These are phyloP conservation scores for Arrhamphus sclerolepis DNA, from an alignment of 2,797 vertebrate species.

Conservation along the genomic window DNA sequence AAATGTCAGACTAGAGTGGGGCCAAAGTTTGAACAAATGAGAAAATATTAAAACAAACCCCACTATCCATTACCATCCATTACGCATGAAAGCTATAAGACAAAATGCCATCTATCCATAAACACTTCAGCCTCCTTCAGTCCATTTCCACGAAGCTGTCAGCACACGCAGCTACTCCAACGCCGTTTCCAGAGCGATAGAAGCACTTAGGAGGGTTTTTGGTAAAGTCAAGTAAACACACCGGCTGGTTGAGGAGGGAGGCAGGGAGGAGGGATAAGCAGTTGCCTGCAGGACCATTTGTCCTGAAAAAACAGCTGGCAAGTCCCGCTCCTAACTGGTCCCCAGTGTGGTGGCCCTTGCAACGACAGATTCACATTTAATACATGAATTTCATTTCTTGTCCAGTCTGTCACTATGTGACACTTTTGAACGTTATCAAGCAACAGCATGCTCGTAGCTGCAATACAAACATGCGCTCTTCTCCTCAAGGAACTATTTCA, in stretches of 20 bases:
- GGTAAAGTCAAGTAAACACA: conserved; percentile 54
- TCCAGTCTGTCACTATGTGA: background rate
- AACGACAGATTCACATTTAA: conserved; percentile 22
- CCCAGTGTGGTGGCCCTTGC: conserved; percentile 61
- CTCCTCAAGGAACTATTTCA: conserved; percentile 32
- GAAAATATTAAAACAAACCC: conserved; percentile 39
- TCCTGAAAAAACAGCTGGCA: conserved; percentile 77
- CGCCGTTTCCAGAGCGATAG: conserved; percentile 11
- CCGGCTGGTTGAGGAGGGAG: background rate
- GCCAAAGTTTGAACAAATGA: conserved; percentile 22
- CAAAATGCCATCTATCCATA: conserved; percentile 28
- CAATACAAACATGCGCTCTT: conserved; percentile 9
- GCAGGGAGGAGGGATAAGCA: conserved; percentile 46
- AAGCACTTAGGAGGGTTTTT: conserved; percentile 42
- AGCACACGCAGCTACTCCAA: conserved; percentile 3
- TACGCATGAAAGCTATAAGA: conserved; percentile 34
- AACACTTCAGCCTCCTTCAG: conserved; percentile 33
- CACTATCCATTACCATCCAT: conserved; percentile 29
- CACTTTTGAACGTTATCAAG: conserved; percentile 2
- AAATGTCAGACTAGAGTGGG: background rate
- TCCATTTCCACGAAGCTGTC: conserved; percentile 37
- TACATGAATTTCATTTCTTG: background rate
- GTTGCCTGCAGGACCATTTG: conserved; percentile 81
- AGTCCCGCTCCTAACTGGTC: conserved; percentile 66
- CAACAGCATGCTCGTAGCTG: conserved; percentile 3